These are phyloP conservation scores for Rhynchonycteris naso DNA, from an alignment of 2,797 vertebrate genomes.

Conservation along the genomic window DNA sequence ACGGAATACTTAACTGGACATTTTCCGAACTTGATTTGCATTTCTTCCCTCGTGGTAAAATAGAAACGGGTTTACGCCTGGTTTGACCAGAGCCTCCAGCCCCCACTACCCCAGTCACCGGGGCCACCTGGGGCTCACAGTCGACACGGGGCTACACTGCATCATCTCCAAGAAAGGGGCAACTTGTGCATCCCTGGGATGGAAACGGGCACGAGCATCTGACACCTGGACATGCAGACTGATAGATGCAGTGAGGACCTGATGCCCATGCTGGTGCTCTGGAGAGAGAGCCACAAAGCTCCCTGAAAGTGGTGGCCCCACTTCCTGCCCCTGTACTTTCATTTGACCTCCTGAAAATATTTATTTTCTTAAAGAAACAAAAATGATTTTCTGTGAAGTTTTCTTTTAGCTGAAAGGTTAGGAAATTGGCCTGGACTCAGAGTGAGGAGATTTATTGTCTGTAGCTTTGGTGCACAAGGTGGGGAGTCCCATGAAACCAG, in stretches of 20 bases:
- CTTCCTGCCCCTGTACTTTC: background rate
- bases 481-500: conserved; percentile 38
- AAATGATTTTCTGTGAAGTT: conserved; percentile 37
- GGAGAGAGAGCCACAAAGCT: background rate
- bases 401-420: conserved; percentile 33
- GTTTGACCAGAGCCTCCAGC: background rate
- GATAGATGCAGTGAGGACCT: background rate
- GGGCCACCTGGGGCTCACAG: background rate
- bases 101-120: background rate
- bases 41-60: conserved; percentile 28
- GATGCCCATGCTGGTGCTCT: background rate
- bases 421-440: background rate
- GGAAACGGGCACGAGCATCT: rapidly evolving
- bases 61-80: background rate
- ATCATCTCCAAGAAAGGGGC: background rate
- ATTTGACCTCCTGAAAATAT: conserved; percentile 62
- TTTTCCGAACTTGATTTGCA: conserved; percentile 41
- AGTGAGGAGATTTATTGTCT: conserved; percentile 41
- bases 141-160: background rate
- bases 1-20: background rate
- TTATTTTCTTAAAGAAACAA: conserved; percentile 78
- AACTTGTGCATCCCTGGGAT: background rate
- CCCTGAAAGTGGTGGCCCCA: background rate
- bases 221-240: background rate
- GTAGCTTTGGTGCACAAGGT: conserved; percentile 12